Evolutionary conservation across 2,113 vertebrate genomes (phyloP).

Genomic region (Aleadryas rufinucha): DNA sequence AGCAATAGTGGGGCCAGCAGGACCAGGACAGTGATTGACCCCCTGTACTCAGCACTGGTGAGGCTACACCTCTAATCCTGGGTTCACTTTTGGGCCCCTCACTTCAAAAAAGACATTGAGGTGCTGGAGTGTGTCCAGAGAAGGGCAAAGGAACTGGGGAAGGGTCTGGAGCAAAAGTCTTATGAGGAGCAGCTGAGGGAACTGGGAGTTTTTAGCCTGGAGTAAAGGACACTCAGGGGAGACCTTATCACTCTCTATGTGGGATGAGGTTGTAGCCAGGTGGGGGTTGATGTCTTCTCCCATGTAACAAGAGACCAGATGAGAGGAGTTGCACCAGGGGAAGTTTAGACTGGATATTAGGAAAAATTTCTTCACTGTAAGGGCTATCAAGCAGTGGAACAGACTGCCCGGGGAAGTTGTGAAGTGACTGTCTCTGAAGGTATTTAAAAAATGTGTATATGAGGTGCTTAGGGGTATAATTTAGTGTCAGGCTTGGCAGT

Average conservation of each 20-base stretch:
- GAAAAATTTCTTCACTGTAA: not conserved
- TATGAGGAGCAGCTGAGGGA: fast-evolving
- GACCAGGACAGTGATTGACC: too few species aligned
- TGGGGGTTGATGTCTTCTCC: not conserved
- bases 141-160: fast-evolving
- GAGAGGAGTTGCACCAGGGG: not conserved
- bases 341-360: not conserved
- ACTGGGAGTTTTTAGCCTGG: not conserved
- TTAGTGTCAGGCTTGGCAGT: not conserved
- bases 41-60: not conserved
- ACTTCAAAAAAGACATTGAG: not conserved
- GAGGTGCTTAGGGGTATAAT: not conserved
- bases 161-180: not conserved
- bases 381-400: not conserved
- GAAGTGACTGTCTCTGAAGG: not conserved
- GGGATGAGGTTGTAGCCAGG: not conserved
- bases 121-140: not conserved
- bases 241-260: not conserved
- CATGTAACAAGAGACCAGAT: not conserved
- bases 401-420: not conserved
- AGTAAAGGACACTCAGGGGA: not conserved
- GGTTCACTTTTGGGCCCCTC: not conserved
- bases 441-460: not conserved
- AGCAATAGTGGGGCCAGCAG: not conserved
- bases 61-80: not conserved